Evolutionary conservation across 2,113 vertebrate genomes (phyloP).

Genomic region (Oncorhynchus gorbuscha): DNA sequence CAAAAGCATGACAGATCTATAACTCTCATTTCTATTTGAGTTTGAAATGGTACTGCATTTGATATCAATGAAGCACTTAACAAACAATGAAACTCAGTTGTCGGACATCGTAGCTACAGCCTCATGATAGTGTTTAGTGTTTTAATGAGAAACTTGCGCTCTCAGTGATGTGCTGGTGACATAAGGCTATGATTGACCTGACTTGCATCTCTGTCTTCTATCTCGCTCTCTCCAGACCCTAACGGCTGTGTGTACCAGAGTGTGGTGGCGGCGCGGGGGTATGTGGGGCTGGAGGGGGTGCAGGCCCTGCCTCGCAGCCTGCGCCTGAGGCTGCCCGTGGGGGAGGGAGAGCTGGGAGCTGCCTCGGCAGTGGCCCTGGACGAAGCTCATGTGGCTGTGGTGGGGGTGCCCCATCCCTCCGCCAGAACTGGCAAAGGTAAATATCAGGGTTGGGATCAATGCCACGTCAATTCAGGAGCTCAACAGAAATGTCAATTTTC

Average conservation of each 20-base stretch:
- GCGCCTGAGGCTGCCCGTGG: slow-evolving; percentile 74
- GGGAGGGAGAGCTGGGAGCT: slow-evolving; percentile 63
- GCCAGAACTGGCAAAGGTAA: slow-evolving; percentile 79
- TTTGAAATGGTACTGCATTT: too few species aligned
- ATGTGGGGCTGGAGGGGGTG: slow-evolving; percentile 22
- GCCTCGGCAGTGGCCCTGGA: slow-evolving; percentile 78
- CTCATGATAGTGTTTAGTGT: too few species aligned
- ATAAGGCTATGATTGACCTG: too few species aligned
- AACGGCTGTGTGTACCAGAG: slow-evolving; percentile 79
- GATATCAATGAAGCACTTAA: too few species aligned
- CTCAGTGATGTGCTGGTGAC: too few species aligned
- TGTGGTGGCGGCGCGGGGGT: slow-evolving; percentile 67
- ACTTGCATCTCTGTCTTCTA: too few species aligned
- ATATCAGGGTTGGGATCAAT: not conserved
- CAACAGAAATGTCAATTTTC: not conserved
- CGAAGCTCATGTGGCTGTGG: slow-evolving; percentile 83
- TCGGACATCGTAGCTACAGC: too few species aligned
- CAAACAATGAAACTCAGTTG: too few species aligned
- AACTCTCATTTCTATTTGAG: too few species aligned
- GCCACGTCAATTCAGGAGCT: not conserved
- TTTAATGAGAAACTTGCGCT: too few species aligned
- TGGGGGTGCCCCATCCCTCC: slow-evolving; percentile 75
- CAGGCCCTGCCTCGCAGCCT: slow-evolving; percentile 67
- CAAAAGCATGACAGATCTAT: too few species aligned
- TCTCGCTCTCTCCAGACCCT: slow-evolving; percentile 69